Base-by-base conservation (phyloP, 2,113 vertebrate species). In the Mesembrinibis cayennensis region DNA sequence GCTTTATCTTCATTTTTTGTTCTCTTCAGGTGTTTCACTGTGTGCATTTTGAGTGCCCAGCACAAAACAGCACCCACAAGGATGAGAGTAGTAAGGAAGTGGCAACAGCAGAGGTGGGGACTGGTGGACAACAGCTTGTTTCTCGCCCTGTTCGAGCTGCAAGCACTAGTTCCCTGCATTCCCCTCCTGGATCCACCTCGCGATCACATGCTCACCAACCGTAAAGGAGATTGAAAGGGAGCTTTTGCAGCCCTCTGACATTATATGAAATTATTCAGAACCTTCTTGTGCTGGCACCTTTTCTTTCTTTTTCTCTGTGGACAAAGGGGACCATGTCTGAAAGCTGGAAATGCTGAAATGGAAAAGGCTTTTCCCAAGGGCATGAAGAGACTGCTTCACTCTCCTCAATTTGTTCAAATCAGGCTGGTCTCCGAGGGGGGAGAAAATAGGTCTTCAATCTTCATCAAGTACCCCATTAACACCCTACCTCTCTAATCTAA, bases 41-140 rank as follows among this genome's bases (percentile, higher is more conserved):
- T 38, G 99, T 99, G 73, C 99, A 99, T 98, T 99, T 99, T 47
- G 99, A 99, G 96, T 99, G 99, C 95, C 99, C 99, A 1, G 99
- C 99, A 90, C 99, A 99, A 98, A 98, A 98, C 72, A 97, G 98
- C 91, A 95, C 89, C 6, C 99, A 98, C 87, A 99, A 99, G 66
- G 98, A 97, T 0, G 99, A 99, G 20, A 97, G 92, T 86, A 97
- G 93, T 40, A 99, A 99, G 15, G 99, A 99, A 30, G 61, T 70
- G 62, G 30, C 94, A 77, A 81, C 95, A 65, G 7, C 97, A 81
- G 98, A 98, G 32, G 52, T 72, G 50, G 85, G 95, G 22, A 72
- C 36, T 18, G 82, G 89, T 16, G 70, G 95, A 26, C 98, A 97
- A 16, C 98, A 97, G 40, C 83, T 97, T 38, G 91, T 94, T 93